Conservation (phyloP, 2,113 vertebrate genomes). For the Conger conger region DNA sequence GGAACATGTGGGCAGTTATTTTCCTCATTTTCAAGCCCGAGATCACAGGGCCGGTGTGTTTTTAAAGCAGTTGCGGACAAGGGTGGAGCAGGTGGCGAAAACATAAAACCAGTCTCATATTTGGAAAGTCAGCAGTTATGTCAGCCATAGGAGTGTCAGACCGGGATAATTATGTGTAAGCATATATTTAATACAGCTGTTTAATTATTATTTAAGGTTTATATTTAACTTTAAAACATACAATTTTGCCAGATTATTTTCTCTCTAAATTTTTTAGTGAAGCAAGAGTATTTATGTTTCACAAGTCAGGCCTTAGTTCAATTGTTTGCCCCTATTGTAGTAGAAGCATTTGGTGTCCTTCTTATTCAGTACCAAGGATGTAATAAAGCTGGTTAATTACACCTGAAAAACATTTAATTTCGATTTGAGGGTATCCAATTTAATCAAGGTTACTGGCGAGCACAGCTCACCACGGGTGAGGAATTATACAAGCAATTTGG, state of each 20-base stretch:
- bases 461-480: background rate
- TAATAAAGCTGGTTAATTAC: background rate
- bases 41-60: background rate
- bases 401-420: slow-evolving; percentile 6
- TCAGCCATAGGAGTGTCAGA: slow-evolving; percentile 4
- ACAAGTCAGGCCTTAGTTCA: background rate
- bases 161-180: background rate
- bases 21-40: background rate
- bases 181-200: too few relatives aligned
- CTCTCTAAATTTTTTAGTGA: background rate
- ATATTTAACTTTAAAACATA: too few relatives aligned
- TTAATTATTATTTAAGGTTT: too few relatives aligned
- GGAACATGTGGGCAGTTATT: background rate
- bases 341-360: slow-evolving; percentile 3
- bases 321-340: background rate
- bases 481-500: background rate
- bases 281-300: background rate
- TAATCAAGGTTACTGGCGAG: background rate
- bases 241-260: background rate
- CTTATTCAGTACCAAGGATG: slow-evolving; percentile 4
- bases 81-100: background rate
- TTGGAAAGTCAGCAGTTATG: slow-evolving; percentile 9
- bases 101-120: background rate
- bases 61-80: background rate
- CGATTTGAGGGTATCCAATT: background rate